Evolutionary conservation across 92 coral and sea anemone species (phyloP), one percentile per base, ranked within the genome.

Genomic region (Micromussa lordhowensis): DNA sequence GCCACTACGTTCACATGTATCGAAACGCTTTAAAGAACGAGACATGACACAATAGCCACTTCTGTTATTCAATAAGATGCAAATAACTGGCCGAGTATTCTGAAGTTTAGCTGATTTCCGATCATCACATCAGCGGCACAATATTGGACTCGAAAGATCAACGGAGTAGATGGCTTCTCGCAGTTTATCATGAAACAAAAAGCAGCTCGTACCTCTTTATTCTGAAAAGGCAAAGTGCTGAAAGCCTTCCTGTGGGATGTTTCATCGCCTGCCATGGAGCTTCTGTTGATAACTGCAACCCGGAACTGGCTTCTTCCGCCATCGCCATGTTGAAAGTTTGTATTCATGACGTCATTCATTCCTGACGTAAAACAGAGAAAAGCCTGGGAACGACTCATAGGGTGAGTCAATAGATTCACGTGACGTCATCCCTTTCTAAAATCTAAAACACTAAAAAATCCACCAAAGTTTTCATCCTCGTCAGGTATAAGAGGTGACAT

Each of bases 211-310:
- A 84, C 88, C 88, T 84, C 81, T 84, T 78, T 51, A 84, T 84
- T 72, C 88, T 84, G 24, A 84, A 84, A 74, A 84, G 77, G 28
- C 88, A 84, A 84, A 84, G 88, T 55, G 88, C 88, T 32, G 88
- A 84, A 74, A 84, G 75, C 70, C 14, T 84, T 35, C 30, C 81
- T 44, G 64, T 84, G 12, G 88, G 88, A 74, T 84, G 55, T 61
- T 75, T 57, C 13, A 73, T 15, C 21, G n/a, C 22, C 53, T 73
- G 78, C 78, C 78, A 73, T 6, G 88, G 88, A 26, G 88, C 49
- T 83, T 70, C 30, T 15, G 86, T 30, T 29, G 66, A 6, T 64
- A 70, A 32, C 38, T 74, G 15, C 36, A 36, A 84, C 31, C 53
- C 68, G 32, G 80, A 54, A n/a, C 48, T 79, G 26, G 58, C 36